A percentile compares a stretch with the other conserved stretches of the same genome.
Conservation (phyloP, 2,797 vertebrate species). For the Mormyrops attenuatus region DNA sequence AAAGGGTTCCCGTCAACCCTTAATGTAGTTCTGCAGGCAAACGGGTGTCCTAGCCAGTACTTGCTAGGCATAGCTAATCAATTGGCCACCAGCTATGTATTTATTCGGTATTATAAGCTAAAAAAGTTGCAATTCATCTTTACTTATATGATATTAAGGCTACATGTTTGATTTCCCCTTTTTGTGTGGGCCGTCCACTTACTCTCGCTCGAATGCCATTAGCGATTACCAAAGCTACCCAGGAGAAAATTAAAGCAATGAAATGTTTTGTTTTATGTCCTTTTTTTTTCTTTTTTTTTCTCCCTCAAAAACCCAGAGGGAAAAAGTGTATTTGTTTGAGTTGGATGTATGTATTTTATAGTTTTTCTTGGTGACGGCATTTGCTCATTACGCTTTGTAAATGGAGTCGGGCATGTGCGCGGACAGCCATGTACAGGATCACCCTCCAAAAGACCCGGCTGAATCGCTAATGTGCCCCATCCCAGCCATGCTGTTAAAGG, state of each 20-base stretch:
- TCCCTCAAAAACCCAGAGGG: neutral
- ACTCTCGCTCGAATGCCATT: neutral
- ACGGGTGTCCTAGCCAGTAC: neutral
- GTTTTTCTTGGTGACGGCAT: neutral
- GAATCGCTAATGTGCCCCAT: neutral
- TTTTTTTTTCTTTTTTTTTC: neutral
- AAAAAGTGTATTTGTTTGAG: neutral
- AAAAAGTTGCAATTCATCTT: neutral
- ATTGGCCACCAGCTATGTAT: neutral
- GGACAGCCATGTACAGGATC: neutral
- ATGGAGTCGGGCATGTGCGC: neutral
- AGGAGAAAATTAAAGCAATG: neutral
- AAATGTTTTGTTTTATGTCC: neutral
- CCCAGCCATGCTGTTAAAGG: neutral
- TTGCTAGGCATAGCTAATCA: neutral
- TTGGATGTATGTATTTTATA: neutral
- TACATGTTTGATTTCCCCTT: neutral
- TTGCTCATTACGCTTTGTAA: neutral
- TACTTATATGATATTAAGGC: neutral
- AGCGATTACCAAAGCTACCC: neutral
- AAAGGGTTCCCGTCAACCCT: neutral
- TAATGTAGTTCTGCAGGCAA: neutral
- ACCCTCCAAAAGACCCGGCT: neutral
- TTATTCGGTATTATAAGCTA: neutral
- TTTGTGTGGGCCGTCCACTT: neutral